Evolutionary conservation across 2,113 vertebrate species (phyloP).

Genomic region (Zosterops hypoxanthus): DNA sequence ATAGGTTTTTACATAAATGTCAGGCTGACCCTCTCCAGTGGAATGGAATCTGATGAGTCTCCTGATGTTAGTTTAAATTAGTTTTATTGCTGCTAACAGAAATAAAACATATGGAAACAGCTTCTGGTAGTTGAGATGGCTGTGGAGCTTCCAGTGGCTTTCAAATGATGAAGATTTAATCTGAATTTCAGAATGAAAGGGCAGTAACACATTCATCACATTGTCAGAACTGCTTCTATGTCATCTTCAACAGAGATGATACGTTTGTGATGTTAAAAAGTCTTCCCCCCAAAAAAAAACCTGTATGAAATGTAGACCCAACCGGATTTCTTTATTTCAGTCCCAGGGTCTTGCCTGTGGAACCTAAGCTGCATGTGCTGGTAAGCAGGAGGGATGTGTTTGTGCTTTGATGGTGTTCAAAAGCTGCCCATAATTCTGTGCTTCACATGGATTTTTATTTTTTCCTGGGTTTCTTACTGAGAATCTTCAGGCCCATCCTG

Average conservation of each 20-base stretch:
- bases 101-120: not conserved
- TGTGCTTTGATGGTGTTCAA: not conserved
- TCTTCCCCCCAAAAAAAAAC: too few relatives aligned
- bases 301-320: not conserved
- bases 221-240: not conserved
- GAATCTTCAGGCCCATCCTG: not conserved
- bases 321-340: fast-evolving
- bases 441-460: fast-evolving
- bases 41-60: not conserved
- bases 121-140: not conserved
- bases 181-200: not conserved
- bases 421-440: not conserved
- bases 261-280: not conserved
- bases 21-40: not conserved
- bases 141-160: not conserved
- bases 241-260: not conserved
- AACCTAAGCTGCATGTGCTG: not conserved
- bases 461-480: not conserved
- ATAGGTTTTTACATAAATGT: not conserved
- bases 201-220: not conserved
- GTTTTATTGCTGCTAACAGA: not conserved
- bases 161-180: not conserved
- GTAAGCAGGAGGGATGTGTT: not conserved
- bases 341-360: not conserved
- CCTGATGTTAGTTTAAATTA: not conserved